Conservation (phyloP, 1,140 invertebrate genomes). For the Halesus radiatus region DNA sequence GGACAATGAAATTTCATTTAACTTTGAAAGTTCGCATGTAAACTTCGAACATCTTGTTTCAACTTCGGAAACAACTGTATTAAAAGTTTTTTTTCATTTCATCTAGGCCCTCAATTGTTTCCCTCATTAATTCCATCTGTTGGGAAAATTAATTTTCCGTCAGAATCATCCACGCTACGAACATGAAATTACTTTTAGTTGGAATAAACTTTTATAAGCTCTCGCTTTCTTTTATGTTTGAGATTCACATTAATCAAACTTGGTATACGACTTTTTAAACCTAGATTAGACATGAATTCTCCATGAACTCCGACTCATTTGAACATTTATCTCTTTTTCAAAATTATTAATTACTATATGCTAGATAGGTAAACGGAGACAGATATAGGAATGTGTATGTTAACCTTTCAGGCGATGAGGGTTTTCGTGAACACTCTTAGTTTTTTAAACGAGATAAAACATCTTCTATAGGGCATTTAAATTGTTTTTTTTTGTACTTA, state of each 20-base stretch:
- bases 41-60: constrained; percentile 17
- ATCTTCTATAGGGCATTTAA: too few species aligned
- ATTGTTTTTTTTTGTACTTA: too few species aligned
- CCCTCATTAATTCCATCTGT: constrained; percentile 22
- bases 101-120: neutral
- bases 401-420: too few species aligned
- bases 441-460: too few species aligned
- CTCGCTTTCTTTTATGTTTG: neutral
- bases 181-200: constrained; percentile 9
- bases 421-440: too few species aligned
- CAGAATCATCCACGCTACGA: neutral
- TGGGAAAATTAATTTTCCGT: constrained; percentile 26
- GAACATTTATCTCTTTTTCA: too few species aligned
- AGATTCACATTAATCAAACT: neutral
- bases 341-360: too few species aligned
- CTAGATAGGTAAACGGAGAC: too few species aligned
- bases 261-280: neutral
- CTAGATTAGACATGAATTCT: neutral
- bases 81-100: constrained; percentile 14
- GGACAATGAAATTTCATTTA: constrained; percentile 12
- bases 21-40: neutral
- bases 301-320: too few species aligned
- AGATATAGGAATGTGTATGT: too few species aligned
- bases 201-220: constrained; percentile 3
- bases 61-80: constrained; percentile 18